phyloP scores from a whole-genome alignment of 2,797 vertebrate species.

The Rachycentron canadum region DNA sequence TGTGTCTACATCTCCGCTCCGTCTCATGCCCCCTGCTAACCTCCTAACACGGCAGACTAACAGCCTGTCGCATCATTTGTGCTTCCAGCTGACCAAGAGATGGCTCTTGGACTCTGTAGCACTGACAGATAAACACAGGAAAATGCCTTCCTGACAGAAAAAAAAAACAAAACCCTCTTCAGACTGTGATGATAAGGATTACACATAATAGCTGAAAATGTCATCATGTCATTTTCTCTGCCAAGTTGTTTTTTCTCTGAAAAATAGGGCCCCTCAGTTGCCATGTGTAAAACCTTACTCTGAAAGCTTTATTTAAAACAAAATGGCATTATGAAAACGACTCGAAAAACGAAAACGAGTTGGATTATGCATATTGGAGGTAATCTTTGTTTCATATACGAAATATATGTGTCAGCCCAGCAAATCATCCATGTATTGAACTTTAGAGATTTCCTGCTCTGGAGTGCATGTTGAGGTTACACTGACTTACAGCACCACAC shows the following conservation, averaged over 20 bases:
- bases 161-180: not conserved
- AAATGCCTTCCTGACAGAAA: not conserved
- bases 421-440: slow-evolving; percentile 7
- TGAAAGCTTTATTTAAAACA: not conserved
- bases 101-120: slow-evolving; percentile 5
- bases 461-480: slow-evolving; percentile 18
- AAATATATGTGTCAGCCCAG: not conserved
- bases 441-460: slow-evolving; percentile 10
- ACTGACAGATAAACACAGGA: slow-evolving; percentile 23
- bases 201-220: not conserved
- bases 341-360: too few relatives aligned
- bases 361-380: not conserved
- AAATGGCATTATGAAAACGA: not conserved
- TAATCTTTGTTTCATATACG: slow-evolving; percentile 13
- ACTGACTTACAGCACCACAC: slow-evolving; percentile 20
- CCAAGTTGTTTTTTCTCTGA: slow-evolving; percentile 14
- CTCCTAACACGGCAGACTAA: slow-evolving; percentile 41
- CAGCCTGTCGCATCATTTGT: slow-evolving; percentile 35
- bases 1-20: slow-evolving; percentile 28
- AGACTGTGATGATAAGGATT: slow-evolving; percentile 3
- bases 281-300: slow-evolving; percentile 4
- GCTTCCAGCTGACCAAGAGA: slow-evolving; percentile 47
- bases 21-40: slow-evolving; percentile 29
- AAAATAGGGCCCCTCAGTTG: not conserved
- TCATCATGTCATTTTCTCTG: slow-evolving; percentile 13